Evolutionary conservation across 1,140 invertebrate species (phyloP).

Genomic region (Musca vetustissima): DNA sequence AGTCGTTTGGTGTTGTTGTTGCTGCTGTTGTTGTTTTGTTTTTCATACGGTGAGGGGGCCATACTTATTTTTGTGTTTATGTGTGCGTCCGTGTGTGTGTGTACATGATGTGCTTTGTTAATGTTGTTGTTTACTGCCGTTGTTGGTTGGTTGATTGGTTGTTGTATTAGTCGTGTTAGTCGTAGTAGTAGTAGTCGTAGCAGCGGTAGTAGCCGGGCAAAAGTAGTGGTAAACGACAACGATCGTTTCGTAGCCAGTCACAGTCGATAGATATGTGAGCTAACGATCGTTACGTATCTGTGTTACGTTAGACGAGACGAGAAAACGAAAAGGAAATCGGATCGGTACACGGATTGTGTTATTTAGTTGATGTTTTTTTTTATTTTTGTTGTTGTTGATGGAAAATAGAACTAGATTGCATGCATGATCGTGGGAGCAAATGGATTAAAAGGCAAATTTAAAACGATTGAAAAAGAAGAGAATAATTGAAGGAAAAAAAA

Average conservation of each 20-base stretch:
- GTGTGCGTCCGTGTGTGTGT: no score
- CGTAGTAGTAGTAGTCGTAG: background rate
- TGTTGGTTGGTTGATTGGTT: no score
- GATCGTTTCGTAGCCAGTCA: slow-evolving; percentile 18
- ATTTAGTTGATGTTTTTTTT: no score
- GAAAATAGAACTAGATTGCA: no score
- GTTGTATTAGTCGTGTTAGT: background rate
- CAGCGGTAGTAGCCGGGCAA: slow-evolving; percentile 16
- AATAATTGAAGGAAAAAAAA: no score
- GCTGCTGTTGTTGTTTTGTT: background rate
- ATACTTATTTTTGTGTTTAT: no score
- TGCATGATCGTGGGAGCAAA: no score
- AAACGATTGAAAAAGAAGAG: no score
- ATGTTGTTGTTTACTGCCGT: no score
- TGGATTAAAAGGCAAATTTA: no score
- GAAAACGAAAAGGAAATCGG: background rate
- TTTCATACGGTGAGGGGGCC: background rate
- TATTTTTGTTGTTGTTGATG: no score
- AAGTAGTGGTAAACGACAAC: slow-evolving; percentile 16
- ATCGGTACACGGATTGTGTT: background rate
- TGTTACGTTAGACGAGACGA: background rate
- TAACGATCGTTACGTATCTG: slow-evolving; percentile 27
- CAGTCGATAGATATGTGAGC: slow-evolving; percentile 30
- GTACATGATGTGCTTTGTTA: no score
- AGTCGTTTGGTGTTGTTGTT: background rate